Base-by-base conservation (phyloP, 2,113 vertebrate species). In the Lutjanus erythropterus region DNA sequence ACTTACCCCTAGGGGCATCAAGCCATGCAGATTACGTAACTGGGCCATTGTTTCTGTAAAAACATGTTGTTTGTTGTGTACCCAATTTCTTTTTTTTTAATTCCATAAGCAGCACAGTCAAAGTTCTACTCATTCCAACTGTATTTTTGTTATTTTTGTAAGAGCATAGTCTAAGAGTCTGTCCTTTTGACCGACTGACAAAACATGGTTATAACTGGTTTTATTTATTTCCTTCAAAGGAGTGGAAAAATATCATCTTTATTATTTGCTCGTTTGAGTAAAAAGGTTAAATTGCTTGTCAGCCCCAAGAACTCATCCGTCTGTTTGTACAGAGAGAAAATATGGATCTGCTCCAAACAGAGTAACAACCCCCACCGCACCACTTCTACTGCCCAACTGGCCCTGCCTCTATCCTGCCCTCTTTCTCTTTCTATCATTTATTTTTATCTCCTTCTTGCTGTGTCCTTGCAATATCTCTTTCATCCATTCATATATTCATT, bases 291-390 rank as follows among this genome's bases (percentile, higher is more conserved):
- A 50, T 19, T 12, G 11, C 46, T 56, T 71, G 47, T 64, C 18
- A 68, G 66, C 35, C 14, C 44, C 18, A 12, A 31, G 23, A 66
- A 67, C n/a, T 65, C 52, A 55, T 56, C n/a, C 52, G 16, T 33
- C 42, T 11, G 11, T 53, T n/a, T 72, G 55, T 25, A 66, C 42
- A 47, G 60, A 74, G 56, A 73, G 58, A 68, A 74, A 88, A 59
- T 73, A 83, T 85, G 74, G 80, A 88, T 81, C 67, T 46, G 47
- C 44, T 80, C 49, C 49, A 64, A 71, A 66, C 52, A 69, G 61
- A 33, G 37, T 19, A 76, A 65, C 53, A 78, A 52, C 74, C 69
- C 71, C 74, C 44, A 18, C 62, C 59, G 23, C 31, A 2, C 23
- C 61, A 80, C 80, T 79, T 76, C 66, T 58, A 44, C 71, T 75